Evolutionary conservation across 2,888 invertebrate species (phyloP).

Genomic region (Scaptomyza polygonia): DNA sequence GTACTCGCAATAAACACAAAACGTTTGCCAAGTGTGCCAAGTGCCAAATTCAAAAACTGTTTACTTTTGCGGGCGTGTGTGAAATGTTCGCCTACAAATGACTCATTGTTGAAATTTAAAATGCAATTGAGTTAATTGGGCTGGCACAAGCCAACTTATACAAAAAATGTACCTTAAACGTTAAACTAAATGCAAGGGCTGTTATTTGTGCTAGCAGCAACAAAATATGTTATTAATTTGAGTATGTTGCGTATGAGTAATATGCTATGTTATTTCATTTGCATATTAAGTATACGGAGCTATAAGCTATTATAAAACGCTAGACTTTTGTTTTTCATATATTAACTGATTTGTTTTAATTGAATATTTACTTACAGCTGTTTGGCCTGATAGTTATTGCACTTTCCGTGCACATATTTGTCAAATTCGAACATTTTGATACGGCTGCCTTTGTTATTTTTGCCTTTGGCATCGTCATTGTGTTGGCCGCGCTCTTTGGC

Average conservation of each 20-base stretch:
- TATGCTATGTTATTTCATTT: slow-evolving; percentile 11
- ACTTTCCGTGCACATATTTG: slow-evolving; percentile 65
- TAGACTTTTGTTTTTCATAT: not conserved
- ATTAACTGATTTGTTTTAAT: slow-evolving; percentile 9
- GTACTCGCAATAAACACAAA: not conserved
- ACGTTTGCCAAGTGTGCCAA: slow-evolving; percentile 49
- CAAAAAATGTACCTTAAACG: no score
- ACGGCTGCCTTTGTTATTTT: slow-evolving; percentile 71
- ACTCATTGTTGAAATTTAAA: slow-evolving; percentile 42
- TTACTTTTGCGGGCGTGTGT: slow-evolving; percentile 41
- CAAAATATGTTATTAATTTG: slow-evolving; percentile 3
- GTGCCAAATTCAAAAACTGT: slow-evolving; percentile 59
- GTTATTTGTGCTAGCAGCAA: slow-evolving; percentile 4
- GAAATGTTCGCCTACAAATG: slow-evolving; percentile 23
- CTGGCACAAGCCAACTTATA: slow-evolving; percentile 5
- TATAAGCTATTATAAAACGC: not conserved
- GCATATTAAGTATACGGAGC: slow-evolving; percentile 41
- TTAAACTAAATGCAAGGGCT: no score
- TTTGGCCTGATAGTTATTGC: slow-evolving; percentile 67
- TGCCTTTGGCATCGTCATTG: slow-evolving; percentile 65
- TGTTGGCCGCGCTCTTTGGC: slow-evolving; percentile 69
- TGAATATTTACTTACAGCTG: slow-evolving; percentile 59
- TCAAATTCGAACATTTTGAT: slow-evolving; percentile 73
- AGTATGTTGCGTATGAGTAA: slow-evolving; percentile 12
- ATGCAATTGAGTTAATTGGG: slow-evolving; percentile 47